Conservation (phyloP, 2,113 vertebrate species). For the Oxyura jamaicensis region DNA sequence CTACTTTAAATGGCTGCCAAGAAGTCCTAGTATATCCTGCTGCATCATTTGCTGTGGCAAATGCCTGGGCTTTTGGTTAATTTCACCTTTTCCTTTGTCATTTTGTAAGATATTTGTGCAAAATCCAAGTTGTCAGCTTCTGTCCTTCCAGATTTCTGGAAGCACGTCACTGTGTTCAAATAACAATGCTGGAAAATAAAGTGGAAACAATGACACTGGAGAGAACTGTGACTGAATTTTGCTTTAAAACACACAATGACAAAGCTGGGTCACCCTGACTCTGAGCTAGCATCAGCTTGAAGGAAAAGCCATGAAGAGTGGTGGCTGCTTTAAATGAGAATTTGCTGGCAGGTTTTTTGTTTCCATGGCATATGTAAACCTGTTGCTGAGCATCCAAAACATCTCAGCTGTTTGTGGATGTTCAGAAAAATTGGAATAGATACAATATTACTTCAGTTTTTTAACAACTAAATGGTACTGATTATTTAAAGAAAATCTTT, state of each 20-base stretch:
- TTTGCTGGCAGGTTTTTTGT: conserved; percentile 13
- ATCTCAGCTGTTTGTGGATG: background rate
- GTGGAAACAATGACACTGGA: conserved; percentile 12
- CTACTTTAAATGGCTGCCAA: background rate
- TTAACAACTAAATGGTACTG: background rate
- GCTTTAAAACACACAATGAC: conserved; percentile 18
- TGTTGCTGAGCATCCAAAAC: background rate
- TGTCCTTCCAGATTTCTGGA: conserved; percentile 20
- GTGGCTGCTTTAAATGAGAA: conserved; percentile 35
- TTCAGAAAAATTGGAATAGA: background rate
- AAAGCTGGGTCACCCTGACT: conserved; percentile 47
- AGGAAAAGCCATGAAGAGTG: background rate
- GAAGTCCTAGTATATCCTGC: background rate
- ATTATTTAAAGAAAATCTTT: background rate
- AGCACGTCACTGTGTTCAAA: background rate
- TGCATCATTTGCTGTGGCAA: background rate
- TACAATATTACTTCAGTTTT: background rate
- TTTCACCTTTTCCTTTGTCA: background rate
- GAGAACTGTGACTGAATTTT: conserved; percentile 6
- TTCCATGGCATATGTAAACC: background rate
- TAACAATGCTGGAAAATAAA: conserved; percentile 42
- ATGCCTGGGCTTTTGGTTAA: background rate
- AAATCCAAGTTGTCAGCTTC: background rate
- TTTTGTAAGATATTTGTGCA: background rate
- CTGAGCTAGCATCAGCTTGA: background rate